phyloP scores from a whole-genome alignment of 2,888 invertebrate species.

The Margaritifera margaritifera region DNA sequence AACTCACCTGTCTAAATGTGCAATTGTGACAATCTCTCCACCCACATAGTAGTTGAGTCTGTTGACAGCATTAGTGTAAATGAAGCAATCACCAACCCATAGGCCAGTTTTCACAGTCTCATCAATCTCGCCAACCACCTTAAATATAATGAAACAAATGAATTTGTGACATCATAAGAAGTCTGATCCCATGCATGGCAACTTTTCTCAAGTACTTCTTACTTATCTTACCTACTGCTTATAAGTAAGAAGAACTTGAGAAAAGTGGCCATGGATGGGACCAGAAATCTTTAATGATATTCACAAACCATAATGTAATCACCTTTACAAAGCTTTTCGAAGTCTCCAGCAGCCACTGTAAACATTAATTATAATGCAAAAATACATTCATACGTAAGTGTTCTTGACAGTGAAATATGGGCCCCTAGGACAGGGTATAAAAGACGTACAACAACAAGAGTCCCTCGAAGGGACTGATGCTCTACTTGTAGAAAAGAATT shows the following conservation, averaged over 20 bases:
- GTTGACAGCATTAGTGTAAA: conserved; percentile 98
- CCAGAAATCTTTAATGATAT: no score
- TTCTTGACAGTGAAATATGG: not conserved
- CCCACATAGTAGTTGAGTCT: conserved; percentile 99
- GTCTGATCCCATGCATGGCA: not conserved
- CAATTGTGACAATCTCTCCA: conserved; percentile 98
- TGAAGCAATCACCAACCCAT: conserved; percentile 99
- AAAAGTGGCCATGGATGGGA: no score
- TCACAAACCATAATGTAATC: no score
- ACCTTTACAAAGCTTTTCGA: not conserved
- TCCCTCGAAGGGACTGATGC: no score
- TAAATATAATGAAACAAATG: conserved; percentile 12
- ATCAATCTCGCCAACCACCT: conserved; percentile 89
- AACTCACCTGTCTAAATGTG: conserved; percentile 87
- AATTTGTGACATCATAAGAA: not conserved
- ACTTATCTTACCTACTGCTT: no score
- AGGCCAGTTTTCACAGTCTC: conserved; percentile 95
- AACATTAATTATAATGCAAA: no score
- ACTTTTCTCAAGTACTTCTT: no score
- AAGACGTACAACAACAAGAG: no score
- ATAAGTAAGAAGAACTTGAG: not conserved
- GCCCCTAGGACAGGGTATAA: no score
- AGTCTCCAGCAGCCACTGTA: not conserved
- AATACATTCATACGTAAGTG: not conserved
- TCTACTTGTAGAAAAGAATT: no score